phyloP scores from a whole-genome alignment of 2,888 invertebrate genomes.

The Dasypolia templi region DNA sequence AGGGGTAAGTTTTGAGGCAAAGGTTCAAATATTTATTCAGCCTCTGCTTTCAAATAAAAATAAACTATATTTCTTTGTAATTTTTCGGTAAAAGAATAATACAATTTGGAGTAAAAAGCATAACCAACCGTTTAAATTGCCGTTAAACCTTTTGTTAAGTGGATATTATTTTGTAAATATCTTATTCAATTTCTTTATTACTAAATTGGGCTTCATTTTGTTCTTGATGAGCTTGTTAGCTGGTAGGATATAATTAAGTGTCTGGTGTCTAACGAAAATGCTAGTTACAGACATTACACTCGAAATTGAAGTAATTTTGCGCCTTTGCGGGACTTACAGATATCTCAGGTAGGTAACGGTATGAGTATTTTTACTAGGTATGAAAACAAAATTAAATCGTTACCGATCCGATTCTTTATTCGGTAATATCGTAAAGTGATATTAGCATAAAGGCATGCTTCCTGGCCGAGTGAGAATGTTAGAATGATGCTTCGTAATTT shows the following conservation, averaged over 20 bases:
- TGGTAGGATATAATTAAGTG: neutral
- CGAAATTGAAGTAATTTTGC: neutral
- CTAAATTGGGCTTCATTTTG: neutral
- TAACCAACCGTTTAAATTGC: neutral
- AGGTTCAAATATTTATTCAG: slow-evolving; percentile 10
- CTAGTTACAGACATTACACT: neutral
- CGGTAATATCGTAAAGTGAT: too few species aligned
- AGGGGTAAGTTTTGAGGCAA: neutral
- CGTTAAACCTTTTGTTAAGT: neutral
- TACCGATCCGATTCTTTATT: too few species aligned
- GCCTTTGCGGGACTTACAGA: neutral
- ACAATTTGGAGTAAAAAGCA: neutral
- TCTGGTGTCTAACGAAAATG: too few species aligned
- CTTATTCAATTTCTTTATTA: neutral
- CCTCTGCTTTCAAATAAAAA: neutral
- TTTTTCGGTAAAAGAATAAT: neutral
- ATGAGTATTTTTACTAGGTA: too few species aligned
- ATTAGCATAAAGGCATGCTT: too few species aligned
- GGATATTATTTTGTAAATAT: too few species aligned
- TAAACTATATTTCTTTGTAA: neutral
- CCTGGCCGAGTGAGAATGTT: too few species aligned
- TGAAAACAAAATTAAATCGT: too few species aligned
- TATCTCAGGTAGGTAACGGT: too few species aligned
- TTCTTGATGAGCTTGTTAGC: neutral
- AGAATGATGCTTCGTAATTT: too few species aligned